Percentiles rank a stretch among this genome's conserved stretches.
phyloP scores from a whole-genome alignment of 2,797 vertebrate species.

The Sebastes paucispinis region DNA sequence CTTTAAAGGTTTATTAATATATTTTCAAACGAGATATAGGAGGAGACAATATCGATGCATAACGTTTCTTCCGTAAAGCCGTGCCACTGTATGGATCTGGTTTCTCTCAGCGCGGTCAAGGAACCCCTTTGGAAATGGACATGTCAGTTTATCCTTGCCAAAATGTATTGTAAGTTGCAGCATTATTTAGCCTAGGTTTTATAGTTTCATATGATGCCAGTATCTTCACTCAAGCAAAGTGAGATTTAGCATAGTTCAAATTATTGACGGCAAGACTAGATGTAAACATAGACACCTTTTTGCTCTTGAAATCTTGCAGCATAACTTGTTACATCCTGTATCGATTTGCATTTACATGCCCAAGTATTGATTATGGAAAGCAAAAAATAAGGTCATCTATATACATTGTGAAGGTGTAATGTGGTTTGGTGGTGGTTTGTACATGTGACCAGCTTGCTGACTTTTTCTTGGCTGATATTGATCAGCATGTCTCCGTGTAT shows the following conservation, averaged over 20 bases:
- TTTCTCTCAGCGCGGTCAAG: too few species aligned
- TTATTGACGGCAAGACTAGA: neutral
- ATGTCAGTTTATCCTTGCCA: too few species aligned
- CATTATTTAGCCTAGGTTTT: too few species aligned
- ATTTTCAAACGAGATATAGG: too few species aligned
- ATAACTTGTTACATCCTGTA: neutral
- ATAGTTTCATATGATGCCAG: too few species aligned
- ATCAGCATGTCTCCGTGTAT: neutral
- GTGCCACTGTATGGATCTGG: too few species aligned
- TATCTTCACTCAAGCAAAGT: neutral
- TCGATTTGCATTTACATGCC: slow-evolving; percentile 14
- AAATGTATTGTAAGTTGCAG: too few species aligned
- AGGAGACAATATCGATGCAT: too few species aligned
- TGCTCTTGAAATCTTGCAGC: neutral
- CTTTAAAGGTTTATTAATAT: too few species aligned
- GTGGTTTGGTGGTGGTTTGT: neutral
- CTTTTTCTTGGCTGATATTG: slow-evolving; percentile 16
- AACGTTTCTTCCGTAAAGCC: too few species aligned
- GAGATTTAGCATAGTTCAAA: neutral
- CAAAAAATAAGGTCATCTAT: slow-evolving; percentile 9
- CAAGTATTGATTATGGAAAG: slow-evolving; percentile 36
- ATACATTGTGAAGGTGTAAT: neutral
- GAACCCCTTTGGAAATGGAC: too few species aligned
- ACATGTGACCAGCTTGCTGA: slow-evolving; percentile 4
- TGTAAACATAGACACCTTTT: neutral